phyloP scores from a whole-genome alignment of 1,140 invertebrate species.

The Lordiphosa clarofinis region DNA sequence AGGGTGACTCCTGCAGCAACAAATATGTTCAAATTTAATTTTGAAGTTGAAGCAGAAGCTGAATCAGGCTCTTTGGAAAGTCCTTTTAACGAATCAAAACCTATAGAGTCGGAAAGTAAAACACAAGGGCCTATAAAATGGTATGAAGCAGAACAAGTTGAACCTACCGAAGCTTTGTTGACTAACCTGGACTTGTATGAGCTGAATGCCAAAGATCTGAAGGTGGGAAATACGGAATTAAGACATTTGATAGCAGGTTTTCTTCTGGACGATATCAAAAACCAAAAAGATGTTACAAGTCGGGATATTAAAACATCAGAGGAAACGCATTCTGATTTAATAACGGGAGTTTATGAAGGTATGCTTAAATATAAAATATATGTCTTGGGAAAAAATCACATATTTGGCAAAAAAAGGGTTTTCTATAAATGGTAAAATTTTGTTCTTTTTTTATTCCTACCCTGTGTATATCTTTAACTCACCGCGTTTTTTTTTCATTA shows the following conservation, averaged over 20 bases:
- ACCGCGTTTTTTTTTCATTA: too few relatives aligned
- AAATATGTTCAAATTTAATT: constrained; percentile 81
- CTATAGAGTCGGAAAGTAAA: not conserved
- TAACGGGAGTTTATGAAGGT: constrained; percentile 87
- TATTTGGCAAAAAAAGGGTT: too few relatives aligned
- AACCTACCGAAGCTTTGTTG: constrained; percentile 27
- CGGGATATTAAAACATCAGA: constrained; percentile 83
- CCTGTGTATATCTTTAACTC: too few relatives aligned
- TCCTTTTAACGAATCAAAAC: constrained; percentile 18
- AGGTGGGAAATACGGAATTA: constrained; percentile 29
- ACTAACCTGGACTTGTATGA: constrained; percentile 76
- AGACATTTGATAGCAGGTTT: constrained; percentile 60
- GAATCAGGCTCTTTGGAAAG: constrained; percentile 40
- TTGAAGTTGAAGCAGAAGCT: constrained; percentile 80
- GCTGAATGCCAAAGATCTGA: constrained; percentile 52
- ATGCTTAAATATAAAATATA: too few relatives aligned
- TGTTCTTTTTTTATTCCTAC: too few relatives aligned
- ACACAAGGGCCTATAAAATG: constrained; percentile 46
- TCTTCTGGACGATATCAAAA: constrained; percentile 60
- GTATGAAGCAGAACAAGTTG: constrained; percentile 56
- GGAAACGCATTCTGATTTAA: constrained; percentile 85
- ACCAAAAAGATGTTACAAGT: constrained; percentile 60
- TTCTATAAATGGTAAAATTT: too few relatives aligned
- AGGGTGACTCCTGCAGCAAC: constrained; percentile 16
- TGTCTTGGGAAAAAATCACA: too few relatives aligned